Base-by-base conservation (phyloP, 2,888 invertebrate genomes). In the Allygus modestus region DNA sequence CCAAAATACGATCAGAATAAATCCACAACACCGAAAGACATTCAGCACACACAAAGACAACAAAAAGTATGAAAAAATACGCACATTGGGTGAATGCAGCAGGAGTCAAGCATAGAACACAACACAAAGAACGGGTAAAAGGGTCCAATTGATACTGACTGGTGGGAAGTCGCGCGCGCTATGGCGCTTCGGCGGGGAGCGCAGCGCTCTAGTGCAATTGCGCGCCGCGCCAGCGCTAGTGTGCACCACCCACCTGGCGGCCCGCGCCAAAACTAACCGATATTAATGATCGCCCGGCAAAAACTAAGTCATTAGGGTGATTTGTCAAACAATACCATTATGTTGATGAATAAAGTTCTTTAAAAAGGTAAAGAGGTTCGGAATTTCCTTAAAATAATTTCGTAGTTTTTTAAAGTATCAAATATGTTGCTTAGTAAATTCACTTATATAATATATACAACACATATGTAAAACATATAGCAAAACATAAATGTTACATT, bases 211-310 rank as follows among this genome's bases (percentile, higher is more conserved):
- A 79, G 79, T 79, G 37, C 37, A 1, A 4, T 5, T 7, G 37
- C 54, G 28, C 79, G 79, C 79, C 79, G 17, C 79, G 1, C 58
- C 15, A 20, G 79, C 79, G 79, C 79, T 79, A 37, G 58, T 26
- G 51, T 41, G 4, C 79, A 58, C 31, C 28, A 41, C 58, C 23
- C 77, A 77, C 77, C 79, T 37, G 54, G 33, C 31, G 65, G 65
- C 20, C 20, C 58, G 31, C 54, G 26, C 37, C 37, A 4, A 37
- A 73, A 41, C 73, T 37, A 41, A 54, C 58, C 79, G 5, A 51
- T 77, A 77, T 77, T 77, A 77, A 77, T 77, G 46, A 77, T 77
- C 41, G 46, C 1, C 73, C 73, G 77, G 23, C 77, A 77, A 77
- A 77, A 77, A 77, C 43, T 43, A 43, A 23, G 51, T 77, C 77